phyloP scores from a whole-genome alignment of 2,113 vertebrate genomes.

The Oryzias javanicus region DNA sequence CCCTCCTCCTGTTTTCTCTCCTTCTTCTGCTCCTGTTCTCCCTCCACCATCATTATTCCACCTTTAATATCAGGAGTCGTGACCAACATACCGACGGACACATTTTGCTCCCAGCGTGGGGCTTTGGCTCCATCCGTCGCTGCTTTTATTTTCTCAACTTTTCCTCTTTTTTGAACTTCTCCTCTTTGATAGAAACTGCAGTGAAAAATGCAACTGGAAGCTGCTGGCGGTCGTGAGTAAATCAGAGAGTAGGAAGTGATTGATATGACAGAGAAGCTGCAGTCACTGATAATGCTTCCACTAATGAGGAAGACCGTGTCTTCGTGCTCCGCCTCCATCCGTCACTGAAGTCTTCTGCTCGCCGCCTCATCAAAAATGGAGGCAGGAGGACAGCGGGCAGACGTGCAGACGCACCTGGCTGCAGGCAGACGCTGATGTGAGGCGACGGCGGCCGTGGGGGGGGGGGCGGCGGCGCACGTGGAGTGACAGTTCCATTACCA shows the following conservation, averaged over 20 bases:
- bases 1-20: slow-evolving; percentile 8
- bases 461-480: slow-evolving; percentile 16
- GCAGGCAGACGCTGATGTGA: slow-evolving; percentile 39
- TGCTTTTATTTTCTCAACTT: slow-evolving; percentile 3
- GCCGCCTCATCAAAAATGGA: background rate
- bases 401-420: slow-evolving; percentile 14
- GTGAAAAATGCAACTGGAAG: background rate
- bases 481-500: slow-evolving; percentile 52
- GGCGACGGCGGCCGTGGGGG: slow-evolving; percentile 53
- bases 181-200: background rate
- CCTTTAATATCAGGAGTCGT: slow-evolving; percentile 38
- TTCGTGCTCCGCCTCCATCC: slow-evolving; percentile 57
- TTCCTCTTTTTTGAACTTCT: background rate
- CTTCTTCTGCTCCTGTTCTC: background rate
- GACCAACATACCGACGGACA: slow-evolving; percentile 45
- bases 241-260: slow-evolving; percentile 56
- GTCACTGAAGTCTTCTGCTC: slow-evolving; percentile 46
- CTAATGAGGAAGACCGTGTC: slow-evolving; percentile 67
- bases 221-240: slow-evolving; percentile 27
- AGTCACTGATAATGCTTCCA: slow-evolving; percentile 55
- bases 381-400: slow-evolving; percentile 1
- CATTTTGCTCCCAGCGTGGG: slow-evolving; percentile 7
- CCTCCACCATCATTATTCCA: slow-evolving; percentile 8
- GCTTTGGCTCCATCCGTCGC: slow-evolving; percentile 9
- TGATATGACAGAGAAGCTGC: slow-evolving; percentile 58